phyloP scores from a whole-genome alignment of 1,140 invertebrate species.

The Zaprionus gabonicus region DNA sequence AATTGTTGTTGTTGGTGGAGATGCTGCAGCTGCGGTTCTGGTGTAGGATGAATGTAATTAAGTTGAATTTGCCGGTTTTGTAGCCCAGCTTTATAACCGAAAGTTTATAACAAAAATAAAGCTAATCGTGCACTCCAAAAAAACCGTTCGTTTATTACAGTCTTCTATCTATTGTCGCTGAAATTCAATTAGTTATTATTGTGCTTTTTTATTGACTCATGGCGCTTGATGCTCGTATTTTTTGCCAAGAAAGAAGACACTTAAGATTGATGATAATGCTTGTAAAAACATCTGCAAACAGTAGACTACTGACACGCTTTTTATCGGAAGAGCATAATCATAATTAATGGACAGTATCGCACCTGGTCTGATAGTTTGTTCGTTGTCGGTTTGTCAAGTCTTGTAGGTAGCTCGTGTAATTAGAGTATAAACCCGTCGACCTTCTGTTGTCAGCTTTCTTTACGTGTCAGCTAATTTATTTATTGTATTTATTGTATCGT shows the following conservation, averaged over 20 bases:
- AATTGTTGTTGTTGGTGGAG: slow-evolving; percentile 12
- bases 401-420: background rate
- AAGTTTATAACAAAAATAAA: slow-evolving; percentile 65
- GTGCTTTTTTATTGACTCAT: slow-evolving; percentile 18
- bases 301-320: slow-evolving; percentile 1
- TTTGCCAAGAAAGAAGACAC: background rate
- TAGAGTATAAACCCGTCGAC: slow-evolving; percentile 53
- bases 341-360: slow-evolving; percentile 4
- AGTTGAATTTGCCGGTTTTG: slow-evolving; percentile 75
- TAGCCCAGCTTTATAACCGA: slow-evolving; percentile 54
- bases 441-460: slow-evolving; percentile 54
- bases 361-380: background rate
- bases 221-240: background rate
- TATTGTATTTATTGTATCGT: slow-evolving; percentile 65
- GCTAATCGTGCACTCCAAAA: slow-evolving; percentile 45
- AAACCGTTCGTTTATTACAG: slow-evolving; percentile 54
- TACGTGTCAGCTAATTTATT: slow-evolving; percentile 69
- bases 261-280: background rate
- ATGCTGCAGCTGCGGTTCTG: background rate
- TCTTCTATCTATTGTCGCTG: slow-evolving; percentile 47
- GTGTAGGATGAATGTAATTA: slow-evolving; percentile 79
- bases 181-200: slow-evolving; percentile 60
- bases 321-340: background rate
- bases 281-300: slow-evolving; percentile 2
- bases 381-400: too few relatives aligned